phyloP scores from a whole-genome alignment of 2,888 invertebrate species.

The Blera fallax region DNA sequence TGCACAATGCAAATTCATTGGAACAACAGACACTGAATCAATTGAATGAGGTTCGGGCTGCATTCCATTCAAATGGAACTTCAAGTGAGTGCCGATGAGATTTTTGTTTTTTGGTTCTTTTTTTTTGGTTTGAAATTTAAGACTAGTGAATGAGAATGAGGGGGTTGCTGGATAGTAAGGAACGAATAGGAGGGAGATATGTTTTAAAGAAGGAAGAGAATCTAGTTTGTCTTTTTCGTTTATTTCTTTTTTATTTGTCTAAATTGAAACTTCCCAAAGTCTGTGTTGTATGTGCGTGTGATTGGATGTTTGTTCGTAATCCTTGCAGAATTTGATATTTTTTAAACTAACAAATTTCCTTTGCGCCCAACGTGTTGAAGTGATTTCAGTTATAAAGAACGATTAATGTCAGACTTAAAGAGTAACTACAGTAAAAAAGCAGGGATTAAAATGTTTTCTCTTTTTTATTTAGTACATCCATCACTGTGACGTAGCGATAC shows the following conservation, averaged over 20 bases:
- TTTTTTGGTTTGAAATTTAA: background rate
- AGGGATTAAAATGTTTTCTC: too few relatives aligned
- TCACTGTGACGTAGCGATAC: too few relatives aligned
- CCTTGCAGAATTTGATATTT: too few relatives aligned
- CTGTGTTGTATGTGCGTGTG: too few relatives aligned
- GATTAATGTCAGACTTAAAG: too few relatives aligned
- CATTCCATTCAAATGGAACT: slow-evolving; percentile 81
- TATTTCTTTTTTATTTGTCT: slow-evolving; percentile 1
- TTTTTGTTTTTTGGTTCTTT: background rate
- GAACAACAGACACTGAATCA: slow-evolving; percentile 78
- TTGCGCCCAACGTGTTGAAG: too few relatives aligned
- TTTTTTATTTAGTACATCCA: too few relatives aligned
- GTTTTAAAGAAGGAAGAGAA: background rate
- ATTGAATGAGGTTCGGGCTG: slow-evolving; percentile 84
- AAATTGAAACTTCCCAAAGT: slow-evolving; percentile 26
- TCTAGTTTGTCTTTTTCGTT: background rate
- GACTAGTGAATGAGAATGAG: slow-evolving; percentile 23
- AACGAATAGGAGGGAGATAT: slow-evolving; percentile 27
- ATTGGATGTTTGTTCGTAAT: too few relatives aligned
- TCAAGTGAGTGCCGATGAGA: slow-evolving; percentile 80
- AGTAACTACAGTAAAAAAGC: too few relatives aligned
- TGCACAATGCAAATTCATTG: slow-evolving; percentile 77
- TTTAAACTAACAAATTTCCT: too few relatives aligned
- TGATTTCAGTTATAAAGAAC: too few relatives aligned
- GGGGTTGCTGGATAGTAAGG: slow-evolving; percentile 59